A percentile compares a stretch with the other conserved stretches of the same genome.
Conservation (phyloP, 2,113 vertebrate species). For the Nibea coibor region DNA sequence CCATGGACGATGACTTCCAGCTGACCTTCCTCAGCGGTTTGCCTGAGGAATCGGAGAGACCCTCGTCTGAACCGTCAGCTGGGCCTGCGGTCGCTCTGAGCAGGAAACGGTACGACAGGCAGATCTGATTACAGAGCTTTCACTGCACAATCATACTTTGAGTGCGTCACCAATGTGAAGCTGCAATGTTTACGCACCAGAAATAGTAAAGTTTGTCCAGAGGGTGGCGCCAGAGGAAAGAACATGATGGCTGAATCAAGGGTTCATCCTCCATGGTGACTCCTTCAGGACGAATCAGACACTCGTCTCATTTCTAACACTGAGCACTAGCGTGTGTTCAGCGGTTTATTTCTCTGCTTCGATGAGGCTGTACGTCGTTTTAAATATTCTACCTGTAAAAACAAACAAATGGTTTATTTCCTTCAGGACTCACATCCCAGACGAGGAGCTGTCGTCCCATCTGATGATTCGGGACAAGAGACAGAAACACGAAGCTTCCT, state of each 20-base stretch:
- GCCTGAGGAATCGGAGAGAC: conserved; percentile 35
- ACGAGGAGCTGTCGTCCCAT: conserved; percentile 55
- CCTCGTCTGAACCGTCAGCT: neutral
- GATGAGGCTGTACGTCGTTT: neutral
- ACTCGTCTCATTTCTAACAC: neutral
- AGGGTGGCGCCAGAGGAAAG: conserved; percentile 10
- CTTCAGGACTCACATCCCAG: conserved; percentile 59
- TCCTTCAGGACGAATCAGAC: neutral
- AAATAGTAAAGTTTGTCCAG: neutral
- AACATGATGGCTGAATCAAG: neutral
- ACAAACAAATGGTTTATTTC: neutral
- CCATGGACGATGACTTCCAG: conserved; percentile 95
- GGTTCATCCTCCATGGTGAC: too few species aligned
- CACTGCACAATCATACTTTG: too few species aligned
- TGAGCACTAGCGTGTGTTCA: neutral
- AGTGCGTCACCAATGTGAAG: too few species aligned
- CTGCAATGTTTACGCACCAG: too few species aligned
- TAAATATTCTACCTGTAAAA: neutral
- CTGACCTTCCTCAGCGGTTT: conserved; percentile 79
- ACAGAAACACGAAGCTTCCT: conserved; percentile 50
- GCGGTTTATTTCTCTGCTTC: too few species aligned
- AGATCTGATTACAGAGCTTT: neutral
- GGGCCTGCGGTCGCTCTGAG: neutral
- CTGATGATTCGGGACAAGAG: conserved; percentile 70
- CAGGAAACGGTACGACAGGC: conserved; percentile 76